Evolutionary conservation across 2,113 vertebrate genomes (phyloP).

Genomic region (Lasiurus cinereus): DNA sequence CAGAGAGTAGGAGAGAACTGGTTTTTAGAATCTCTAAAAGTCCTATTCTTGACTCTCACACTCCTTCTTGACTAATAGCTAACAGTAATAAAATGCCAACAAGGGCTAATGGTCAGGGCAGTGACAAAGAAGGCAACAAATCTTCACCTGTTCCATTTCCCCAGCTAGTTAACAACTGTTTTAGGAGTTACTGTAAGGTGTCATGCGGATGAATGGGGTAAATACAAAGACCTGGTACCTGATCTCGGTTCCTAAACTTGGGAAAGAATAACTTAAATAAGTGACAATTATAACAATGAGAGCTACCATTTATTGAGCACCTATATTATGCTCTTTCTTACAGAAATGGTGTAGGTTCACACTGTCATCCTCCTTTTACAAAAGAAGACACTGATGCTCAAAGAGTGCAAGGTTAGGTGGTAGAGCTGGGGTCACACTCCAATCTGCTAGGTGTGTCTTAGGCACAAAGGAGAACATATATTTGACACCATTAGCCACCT

Average conservation of each 20-base stretch:
- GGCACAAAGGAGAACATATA: not conserved
- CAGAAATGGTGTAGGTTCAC: fast-evolving
- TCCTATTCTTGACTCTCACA: not conserved
- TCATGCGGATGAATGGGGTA: not conserved
- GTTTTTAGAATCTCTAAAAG: not conserved
- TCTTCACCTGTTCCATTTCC: not conserved
- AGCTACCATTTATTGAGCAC: not conserved
- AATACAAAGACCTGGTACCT: not conserved
- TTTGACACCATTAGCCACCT: not conserved
- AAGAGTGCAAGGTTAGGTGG: not conserved
- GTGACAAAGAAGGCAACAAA: not conserved
- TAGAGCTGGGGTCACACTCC: not conserved
- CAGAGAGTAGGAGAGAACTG: not conserved
- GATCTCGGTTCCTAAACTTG: not conserved
- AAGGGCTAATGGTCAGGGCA: not conserved
- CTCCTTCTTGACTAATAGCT: not conserved
- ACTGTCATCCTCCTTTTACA: not conserved
- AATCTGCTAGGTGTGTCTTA: not conserved
- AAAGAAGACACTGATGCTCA: not conserved
- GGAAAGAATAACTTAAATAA: not conserved
- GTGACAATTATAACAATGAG: too few species aligned
- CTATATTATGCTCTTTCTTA: fast-evolving
- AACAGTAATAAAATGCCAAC: not conserved
- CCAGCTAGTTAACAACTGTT: not conserved
- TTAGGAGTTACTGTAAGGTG: fast-evolving